These are phyloP conservation scores for Saturnia pavonia DNA, from an alignment of 2,888 invertebrate genomes.

Conservation along the genomic window DNA sequence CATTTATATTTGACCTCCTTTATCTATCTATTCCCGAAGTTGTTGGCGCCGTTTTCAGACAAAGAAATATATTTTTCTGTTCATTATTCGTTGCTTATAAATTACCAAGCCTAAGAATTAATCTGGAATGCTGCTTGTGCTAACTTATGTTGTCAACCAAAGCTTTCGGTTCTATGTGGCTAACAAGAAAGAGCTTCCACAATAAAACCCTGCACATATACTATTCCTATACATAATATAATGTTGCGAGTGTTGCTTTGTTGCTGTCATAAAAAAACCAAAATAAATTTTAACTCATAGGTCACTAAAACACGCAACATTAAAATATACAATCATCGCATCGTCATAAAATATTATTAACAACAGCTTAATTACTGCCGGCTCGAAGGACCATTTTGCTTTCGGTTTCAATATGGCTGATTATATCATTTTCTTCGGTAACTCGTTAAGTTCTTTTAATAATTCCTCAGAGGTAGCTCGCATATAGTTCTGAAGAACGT, in stretches of 20 bases:
- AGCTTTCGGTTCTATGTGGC: too few species aligned
- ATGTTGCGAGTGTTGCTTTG: background rate
- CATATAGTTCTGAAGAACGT: too few species aligned
- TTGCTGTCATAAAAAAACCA: background rate
- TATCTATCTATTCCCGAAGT: background rate
- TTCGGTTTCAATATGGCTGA: too few species aligned
- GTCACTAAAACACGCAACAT: constrained; percentile 2
- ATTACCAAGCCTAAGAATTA: too few species aligned
- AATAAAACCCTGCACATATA: background rate
- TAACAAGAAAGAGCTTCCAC: too few species aligned
- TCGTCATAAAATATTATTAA: background rate
- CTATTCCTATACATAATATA: background rate
- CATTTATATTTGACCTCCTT: too few species aligned
- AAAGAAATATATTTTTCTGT: background rate
- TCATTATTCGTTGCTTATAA: too few species aligned
- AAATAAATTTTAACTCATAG: background rate
- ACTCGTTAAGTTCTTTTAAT: too few species aligned
- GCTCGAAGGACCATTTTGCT: background rate
- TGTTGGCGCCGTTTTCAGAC: background rate
- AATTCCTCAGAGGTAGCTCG: too few species aligned
- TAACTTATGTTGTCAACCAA: too few species aligned
- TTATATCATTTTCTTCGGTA: too few species aligned
- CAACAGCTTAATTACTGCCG: background rate
- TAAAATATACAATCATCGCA: background rate
- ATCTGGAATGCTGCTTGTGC: too few species aligned